A percentile compares a stretch with the other conserved stretches of the same genome.
Evolutionary conservation across 2,797 vertebrate species (phyloP).

Genomic region (Emys orbicularis): DNA sequence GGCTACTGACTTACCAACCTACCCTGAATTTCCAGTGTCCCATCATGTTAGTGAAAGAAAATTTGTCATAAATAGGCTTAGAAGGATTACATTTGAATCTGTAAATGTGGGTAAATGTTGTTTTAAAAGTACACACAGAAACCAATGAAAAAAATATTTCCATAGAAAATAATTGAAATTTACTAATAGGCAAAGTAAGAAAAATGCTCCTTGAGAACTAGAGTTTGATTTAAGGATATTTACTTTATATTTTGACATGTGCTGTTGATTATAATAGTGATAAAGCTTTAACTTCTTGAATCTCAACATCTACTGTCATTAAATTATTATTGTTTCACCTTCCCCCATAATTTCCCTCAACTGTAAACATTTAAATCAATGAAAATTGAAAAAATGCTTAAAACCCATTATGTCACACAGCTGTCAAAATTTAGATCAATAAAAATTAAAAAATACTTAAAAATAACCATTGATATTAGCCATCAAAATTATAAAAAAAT

Average conservation of each 20-base stretch:
- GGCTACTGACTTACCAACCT: neutral
- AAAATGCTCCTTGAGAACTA: neutral
- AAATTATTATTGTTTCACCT: neutral
- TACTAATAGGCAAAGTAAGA: neutral
- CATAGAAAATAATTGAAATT: neutral
- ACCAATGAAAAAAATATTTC: neutral
- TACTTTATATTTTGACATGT: neutral
- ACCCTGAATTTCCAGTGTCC: neutral
- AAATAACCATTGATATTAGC: neutral
- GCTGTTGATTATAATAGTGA: neutral
- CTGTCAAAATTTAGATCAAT: neutral
- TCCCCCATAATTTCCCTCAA: neutral
- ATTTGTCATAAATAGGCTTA: neutral
- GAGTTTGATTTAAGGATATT: neutral
- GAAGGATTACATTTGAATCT: neutral
- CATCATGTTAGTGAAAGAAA: neutral
- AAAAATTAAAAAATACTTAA: neutral
- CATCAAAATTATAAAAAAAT: neutral
- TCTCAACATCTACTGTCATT: neutral
- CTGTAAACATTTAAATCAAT: neutral
- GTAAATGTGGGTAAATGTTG: neutral
- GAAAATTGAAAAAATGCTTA: neutral
- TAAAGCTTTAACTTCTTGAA: neutral
- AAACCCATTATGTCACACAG: neutral
- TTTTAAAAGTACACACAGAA: neutral